These are phyloP conservation scores for Leptinotarsa undecemlineata DNA, from an alignment of 1,140 invertebrate genomes.

Conservation along the genomic window DNA sequence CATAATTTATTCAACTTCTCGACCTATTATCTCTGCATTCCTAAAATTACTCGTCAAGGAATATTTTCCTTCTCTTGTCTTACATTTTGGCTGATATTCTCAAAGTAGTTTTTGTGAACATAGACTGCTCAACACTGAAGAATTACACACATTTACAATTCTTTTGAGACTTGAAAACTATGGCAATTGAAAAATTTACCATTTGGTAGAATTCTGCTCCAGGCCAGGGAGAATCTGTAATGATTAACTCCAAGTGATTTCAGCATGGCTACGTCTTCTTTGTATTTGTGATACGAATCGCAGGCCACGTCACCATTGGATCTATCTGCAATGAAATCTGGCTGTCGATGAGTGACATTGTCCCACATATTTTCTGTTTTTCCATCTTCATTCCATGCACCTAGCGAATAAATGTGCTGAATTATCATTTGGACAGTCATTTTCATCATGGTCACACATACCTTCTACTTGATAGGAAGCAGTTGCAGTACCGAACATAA, in stretches of 20 bases:
- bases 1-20: too few relatives aligned
- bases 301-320: conserved; percentile 62
- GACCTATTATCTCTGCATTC: too few relatives aligned
- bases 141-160: not conserved
- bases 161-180: not conserved
- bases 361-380: conserved; percentile 64
- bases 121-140: too few relatives aligned
- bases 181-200: conserved; percentile 11
- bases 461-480: conserved; percentile 54
- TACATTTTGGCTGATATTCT: too few relatives aligned
- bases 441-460: not conserved
- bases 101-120: too few relatives aligned
- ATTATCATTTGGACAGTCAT: not conserved
- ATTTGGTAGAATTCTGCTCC: conserved; percentile 55
- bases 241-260: conserved; percentile 57
- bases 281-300: conserved; percentile 63
- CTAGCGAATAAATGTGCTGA: not conserved
- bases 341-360: conserved; percentile 59
- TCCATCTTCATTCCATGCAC: conserved; percentile 33
- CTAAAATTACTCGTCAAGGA: too few relatives aligned
- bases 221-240: conserved; percentile 65
- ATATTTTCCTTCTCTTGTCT: too few relatives aligned
- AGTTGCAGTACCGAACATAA: conserved; percentile 43
- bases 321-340: conserved; percentile 59
- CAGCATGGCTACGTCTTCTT: conserved; percentile 59